Evolutionary conservation across 2,888 invertebrate species (phyloP).

Genomic region (Dugesia japonica): DNA sequence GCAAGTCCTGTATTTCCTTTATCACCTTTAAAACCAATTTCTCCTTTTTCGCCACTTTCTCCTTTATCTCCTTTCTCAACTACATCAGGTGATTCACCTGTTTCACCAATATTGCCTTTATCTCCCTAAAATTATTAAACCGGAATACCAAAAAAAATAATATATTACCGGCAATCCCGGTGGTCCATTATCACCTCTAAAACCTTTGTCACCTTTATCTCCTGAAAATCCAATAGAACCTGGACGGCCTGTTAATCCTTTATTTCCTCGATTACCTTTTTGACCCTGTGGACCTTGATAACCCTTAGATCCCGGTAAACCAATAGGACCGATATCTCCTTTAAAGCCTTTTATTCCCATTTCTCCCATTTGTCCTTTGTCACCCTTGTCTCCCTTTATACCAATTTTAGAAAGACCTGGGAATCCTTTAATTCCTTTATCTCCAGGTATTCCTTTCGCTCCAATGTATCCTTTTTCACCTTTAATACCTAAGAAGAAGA

Average conservation of each 20-base stretch:
- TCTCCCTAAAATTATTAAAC: neutral
- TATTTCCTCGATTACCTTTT: neutral
- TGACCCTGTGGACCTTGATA: neutral
- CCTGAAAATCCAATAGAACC: neutral
- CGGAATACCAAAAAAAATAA: neutral
- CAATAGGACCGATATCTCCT: neutral
- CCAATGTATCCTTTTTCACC: neutral
- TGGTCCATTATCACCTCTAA: neutral
- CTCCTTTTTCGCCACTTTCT: neutral
- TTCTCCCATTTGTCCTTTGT: constrained; percentile 1
- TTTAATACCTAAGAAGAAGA: neutral
- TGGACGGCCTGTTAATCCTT: neutral
- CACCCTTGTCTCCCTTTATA: neutral
- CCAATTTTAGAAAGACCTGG: neutral
- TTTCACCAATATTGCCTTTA: neutral
- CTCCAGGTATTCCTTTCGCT: neutral
- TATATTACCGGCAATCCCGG: neutral
- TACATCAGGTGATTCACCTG: neutral
- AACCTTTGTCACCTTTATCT: neutral
- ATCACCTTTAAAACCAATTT: neutral
- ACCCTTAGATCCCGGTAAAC: neutral
- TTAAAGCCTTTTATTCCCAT: neutral
- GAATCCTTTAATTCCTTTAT: neutral
- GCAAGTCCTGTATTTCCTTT: neutral
- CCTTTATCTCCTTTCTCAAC: constrained; percentile 22